Evolutionary conservation across 37 sponge, comb jelly and placozoan species (phyloP).

Genomic region (Petrosia ficiformis): DNA sequence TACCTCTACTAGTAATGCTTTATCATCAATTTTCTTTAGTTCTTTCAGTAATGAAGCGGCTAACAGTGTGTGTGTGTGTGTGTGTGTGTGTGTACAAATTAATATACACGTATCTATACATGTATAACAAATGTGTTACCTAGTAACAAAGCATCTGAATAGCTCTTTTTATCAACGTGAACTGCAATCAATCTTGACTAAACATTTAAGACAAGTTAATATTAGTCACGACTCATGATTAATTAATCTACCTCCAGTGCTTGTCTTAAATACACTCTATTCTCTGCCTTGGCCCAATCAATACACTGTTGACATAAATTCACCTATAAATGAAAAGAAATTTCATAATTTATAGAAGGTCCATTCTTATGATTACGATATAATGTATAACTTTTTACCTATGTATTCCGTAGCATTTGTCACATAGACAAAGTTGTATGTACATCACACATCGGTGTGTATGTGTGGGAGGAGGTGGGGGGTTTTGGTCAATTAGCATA

Average conservation of each 20-base stretch:
- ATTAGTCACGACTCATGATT: not conserved
- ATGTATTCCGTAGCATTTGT: no score
- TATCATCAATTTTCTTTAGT: conserved; percentile 98
- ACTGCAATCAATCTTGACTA: conserved; percentile 75
- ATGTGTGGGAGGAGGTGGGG: no score
- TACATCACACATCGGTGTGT: no score
- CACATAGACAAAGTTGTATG: no score
- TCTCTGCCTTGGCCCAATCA: conserved; percentile 92
- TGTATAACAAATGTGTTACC: conserved; percentile 7
- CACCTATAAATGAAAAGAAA: not conserved
- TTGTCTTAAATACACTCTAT: conserved; percentile 90
- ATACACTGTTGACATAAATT: conserved; percentile 88
- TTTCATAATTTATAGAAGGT: not conserved
- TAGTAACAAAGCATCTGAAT: conserved; percentile 60
- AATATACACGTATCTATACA: not conserved
- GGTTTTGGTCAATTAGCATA: no score
- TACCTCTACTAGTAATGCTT: conserved; percentile 92
- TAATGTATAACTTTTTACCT: not conserved
- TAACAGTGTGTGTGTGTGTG: not conserved
- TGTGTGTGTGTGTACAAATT: not conserved
- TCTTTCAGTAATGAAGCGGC: conserved; percentile 73
- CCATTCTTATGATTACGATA: not conserved
- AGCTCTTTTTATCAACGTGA: conserved; percentile 57
- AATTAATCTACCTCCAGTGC: conserved; percentile 67
- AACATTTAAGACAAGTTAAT: not conserved